Percentiles rank a stretch among this genome's conserved stretches.
phyloP scores from a whole-genome alignment of 2,113 vertebrate species.

The Rhineura floridana region DNA sequence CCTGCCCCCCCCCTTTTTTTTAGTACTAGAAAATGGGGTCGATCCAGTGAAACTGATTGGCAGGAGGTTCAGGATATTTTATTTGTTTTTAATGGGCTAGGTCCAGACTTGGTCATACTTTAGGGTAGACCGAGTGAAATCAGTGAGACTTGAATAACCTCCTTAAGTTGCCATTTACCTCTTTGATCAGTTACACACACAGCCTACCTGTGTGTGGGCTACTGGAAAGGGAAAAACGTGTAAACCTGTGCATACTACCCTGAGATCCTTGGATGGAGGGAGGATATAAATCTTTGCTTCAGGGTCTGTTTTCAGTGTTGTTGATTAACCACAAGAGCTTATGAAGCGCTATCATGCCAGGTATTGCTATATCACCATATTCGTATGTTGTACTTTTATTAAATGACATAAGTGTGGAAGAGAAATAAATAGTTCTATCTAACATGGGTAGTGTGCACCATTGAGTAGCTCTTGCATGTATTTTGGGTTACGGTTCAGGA shows the following conservation, averaged over 20 bases:
- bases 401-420: neutral
- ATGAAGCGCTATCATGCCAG: neutral
- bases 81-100: too few species aligned
- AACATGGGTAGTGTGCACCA: neutral
- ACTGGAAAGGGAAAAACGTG: neutral
- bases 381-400: neutral
- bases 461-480: neutral
- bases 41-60: neutral
- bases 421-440: neutral
- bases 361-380: too few species aligned
- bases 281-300: neutral
- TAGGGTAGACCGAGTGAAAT: too few species aligned
- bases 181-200: neutral
- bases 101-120: too few species aligned
- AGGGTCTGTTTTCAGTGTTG: neutral
- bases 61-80: neutral
- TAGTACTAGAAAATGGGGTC: neutral
- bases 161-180: too few species aligned
- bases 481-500: neutral
- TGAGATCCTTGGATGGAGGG: neutral
- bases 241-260: neutral
- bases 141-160: too few species aligned
- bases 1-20: neutral
- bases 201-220: neutral
- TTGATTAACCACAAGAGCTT: neutral